Evolutionary conservation across 2,888 invertebrate genomes (phyloP), one percentile per base, ranked within the genome.

Genomic region (Drosophila mayaguana): DNA sequence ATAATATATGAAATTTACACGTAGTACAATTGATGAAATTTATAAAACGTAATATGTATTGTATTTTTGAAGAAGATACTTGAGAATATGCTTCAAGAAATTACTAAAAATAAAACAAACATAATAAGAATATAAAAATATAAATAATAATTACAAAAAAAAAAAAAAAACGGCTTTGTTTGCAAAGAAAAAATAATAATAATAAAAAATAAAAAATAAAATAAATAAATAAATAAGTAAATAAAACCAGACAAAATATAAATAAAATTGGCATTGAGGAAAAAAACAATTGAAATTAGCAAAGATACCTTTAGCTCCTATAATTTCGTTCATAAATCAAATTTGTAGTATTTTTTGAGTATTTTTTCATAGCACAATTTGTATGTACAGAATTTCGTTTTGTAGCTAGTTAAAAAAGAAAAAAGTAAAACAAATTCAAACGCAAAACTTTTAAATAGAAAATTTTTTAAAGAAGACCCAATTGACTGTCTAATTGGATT

Each of bases 341-440:
- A 72, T 63, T 61, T 57, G 51, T 77, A 83, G 80, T 89, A 90
- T 90, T 89, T 91, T 91, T 89, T 89, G 89, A 91, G 90, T 81
- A 82, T 91, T 91, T 91, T 91, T 91, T 91, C 90, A 89, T 91
- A 91, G 91, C 91, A 91, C 91, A 91, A 91, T 90, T 90, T 91
- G 89, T 91, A 90, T 91, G 90, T 91, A 91, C 90, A 86, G 83
- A 71, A 40, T 88, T 75, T 80, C 59, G 76, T 87, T 80, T 50
- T 72, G 87, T 87, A 87, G 87, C 73, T 87, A 87, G 87, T 72
- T 46, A 70, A 81, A 82, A 68, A 50, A 63, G 67, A 67, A 53
- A 68, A 75, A 62, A 56, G 53, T 42, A 51, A 68, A 69, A 66
- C 40, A 72, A 63, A 65, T 66, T 61, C 48, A 67, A 69, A 56